Evolutionary conservation across 2,113 vertebrate species (phyloP), one percentile per base, ranked within the genome.

Genomic region (Plotosus lineatus): DNA sequence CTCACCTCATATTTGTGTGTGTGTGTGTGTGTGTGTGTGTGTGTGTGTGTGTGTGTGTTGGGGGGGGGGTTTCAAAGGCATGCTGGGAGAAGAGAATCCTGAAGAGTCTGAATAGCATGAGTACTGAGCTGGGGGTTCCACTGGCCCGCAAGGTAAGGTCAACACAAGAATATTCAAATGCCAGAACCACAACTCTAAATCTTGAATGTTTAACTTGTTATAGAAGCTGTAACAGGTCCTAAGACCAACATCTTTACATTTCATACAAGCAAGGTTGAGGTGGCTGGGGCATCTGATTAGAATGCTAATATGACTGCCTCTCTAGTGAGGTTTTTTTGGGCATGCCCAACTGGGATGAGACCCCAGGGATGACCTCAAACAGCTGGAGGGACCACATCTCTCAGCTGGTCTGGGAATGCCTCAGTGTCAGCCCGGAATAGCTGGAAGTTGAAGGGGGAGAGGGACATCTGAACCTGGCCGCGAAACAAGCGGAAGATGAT

Each of bases 51-150:
- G 21, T 48, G 23, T 26, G n/a, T 28, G 33, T 40, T 80, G 74
- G 83, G 17, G 80, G 80, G 48, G 71, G 36, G 77, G 50, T 63
- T 6, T 86, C 90, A 83, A 90, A 99, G 97, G 95, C 94, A 89
- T 94, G 92, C 91, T 99, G 97, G 97, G 98, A 99, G 88, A 98
- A 96, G 80, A 94, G 97, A 86, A 95, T 99, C 88, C 90, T 98
- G 83, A 98, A 97, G 93, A 99, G 98, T 89, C 91, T 99, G 50
- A 99, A 99, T 93, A 98, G 97, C 88, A 98, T 99, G 97, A 96
- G 95, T 79, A 94, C 95, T 33, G 98, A 99, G 87, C 92, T 98
- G 4, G 93, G 91, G 85, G 94, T 99, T 79, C 96, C 97, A 36
- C 88, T 99, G 89, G 96, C 97, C 51, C 93, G 94, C 75, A 98